phyloP scores from a whole-genome alignment of 2,888 invertebrate genomes.

The Reticulitermes lucifugus region DNA sequence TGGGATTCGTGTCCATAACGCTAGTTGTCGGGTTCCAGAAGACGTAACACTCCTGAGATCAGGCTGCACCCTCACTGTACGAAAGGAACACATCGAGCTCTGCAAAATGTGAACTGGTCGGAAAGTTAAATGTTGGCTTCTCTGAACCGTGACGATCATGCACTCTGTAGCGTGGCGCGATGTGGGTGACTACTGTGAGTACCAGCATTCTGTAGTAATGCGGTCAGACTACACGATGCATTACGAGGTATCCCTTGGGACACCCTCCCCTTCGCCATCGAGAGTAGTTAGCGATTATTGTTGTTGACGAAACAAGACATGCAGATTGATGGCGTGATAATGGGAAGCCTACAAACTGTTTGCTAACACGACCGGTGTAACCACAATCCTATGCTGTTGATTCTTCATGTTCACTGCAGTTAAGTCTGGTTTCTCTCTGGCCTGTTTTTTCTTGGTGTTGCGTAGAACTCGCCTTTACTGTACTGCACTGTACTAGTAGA shows the following conservation, averaged over 20 bases:
- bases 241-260: slow-evolving; percentile 35
- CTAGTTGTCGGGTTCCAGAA: no score
- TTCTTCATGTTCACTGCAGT: not conserved
- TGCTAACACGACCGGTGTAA: not conserved
- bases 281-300: slow-evolving; percentile 3
- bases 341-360: slow-evolving; percentile 13
- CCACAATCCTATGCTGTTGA: not conserved
- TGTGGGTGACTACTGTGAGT: not conserved
- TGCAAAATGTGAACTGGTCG: no score
- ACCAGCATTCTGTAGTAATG: slow-evolving; percentile 8
- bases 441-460: no score
- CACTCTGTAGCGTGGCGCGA: not conserved
- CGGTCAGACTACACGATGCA: slow-evolving; percentile 33
- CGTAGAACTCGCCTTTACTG: no score
- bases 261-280: not conserved
- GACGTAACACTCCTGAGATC: no score
- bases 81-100: no score
- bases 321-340: slow-evolving; percentile 37
- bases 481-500: no score
- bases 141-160: not conserved
- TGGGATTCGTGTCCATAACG: no score
- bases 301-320: slow-evolving; percentile 6
- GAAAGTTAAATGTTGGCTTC: no score
- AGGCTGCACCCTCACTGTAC: no score
- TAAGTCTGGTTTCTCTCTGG: not conserved